Conservation (phyloP, 2,113 vertebrate genomes). For the Siniperca chuatsi region DNA sequence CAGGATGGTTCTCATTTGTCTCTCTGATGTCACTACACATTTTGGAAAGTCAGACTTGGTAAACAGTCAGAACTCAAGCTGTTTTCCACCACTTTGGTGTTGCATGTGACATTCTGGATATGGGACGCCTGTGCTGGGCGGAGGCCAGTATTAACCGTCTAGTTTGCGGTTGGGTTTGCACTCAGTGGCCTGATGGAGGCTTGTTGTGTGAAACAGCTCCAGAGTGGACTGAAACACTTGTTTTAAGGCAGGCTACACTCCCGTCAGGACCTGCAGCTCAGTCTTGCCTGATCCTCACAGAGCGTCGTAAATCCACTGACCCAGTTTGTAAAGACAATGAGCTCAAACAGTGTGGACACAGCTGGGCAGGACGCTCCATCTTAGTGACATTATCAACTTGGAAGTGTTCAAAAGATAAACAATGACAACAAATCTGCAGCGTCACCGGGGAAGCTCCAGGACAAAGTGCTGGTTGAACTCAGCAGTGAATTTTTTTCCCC, state of each 20-base stretch:
- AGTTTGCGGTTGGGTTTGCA: slow-evolving; percentile 32
- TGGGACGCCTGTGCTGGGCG: slow-evolving; percentile 8
- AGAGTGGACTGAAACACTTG: not conserved
- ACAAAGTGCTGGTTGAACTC: not conserved
- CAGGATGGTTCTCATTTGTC: slow-evolving; percentile 36
- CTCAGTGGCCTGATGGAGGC: slow-evolving; percentile 20
- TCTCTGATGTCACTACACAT: slow-evolving; percentile 34
- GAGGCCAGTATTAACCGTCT: slow-evolving; percentile 28
- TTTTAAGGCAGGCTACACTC: not conserved
- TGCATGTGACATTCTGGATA: slow-evolving; percentile 13
- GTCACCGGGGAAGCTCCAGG: not conserved
- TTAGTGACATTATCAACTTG: not conserved
- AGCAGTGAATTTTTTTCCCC: not conserved
- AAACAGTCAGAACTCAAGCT: slow-evolving; percentile 28
- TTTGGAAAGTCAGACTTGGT: slow-evolving; percentile 30
- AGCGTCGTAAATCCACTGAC: slow-evolving; percentile 51
- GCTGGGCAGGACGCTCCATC: not conserved
- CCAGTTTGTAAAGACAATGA: slow-evolving; percentile 18
- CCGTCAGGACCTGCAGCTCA: slow-evolving; percentile 50
- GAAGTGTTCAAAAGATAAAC: not conserved
- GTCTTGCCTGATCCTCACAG: slow-evolving; percentile 17
- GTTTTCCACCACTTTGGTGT: not conserved
- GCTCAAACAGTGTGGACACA: not conserved
- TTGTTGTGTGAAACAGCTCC: slow-evolving; percentile 16
- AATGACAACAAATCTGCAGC: not conserved